These are phyloP conservation scores for Cossypha dichroa DNA, from an alignment of 2,797 vertebrate species.

Conservation along the genomic window DNA sequence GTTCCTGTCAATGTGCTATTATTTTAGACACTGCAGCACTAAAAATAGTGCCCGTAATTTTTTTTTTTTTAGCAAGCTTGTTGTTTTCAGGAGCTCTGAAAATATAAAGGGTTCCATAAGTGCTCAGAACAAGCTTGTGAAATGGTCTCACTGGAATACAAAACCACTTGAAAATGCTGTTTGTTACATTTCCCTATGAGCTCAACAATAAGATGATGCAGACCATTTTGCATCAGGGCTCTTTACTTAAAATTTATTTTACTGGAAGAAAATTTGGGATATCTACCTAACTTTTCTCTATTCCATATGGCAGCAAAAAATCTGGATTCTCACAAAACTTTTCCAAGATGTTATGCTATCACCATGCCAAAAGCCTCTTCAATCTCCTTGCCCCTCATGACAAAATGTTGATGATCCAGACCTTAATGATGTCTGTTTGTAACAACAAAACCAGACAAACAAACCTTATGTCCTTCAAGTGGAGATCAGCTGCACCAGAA, in stretches of 20 bases:
- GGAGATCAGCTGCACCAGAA: neutral
- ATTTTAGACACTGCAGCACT: neutral
- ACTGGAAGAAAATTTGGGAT: neutral
- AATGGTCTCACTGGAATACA: conserved; percentile 36
- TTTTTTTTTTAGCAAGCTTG: conserved; percentile 8
- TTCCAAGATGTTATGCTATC: neutral
- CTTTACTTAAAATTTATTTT: neutral
- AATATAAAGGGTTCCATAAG: conserved; percentile 60
- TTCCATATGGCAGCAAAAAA: neutral
- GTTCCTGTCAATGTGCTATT: conserved; percentile 44
- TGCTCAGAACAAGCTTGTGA: conserved; percentile 37
- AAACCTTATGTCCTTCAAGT: neutral
- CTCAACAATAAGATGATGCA: neutral
- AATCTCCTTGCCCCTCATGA: neutral
- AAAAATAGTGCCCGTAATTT: conserved; percentile 20
- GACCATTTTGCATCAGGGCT: neutral
- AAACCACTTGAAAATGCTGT: conserved; percentile 55
- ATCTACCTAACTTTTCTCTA: neutral
- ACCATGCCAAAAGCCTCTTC: neutral
- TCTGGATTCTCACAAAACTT: neutral
- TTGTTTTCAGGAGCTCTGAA: conserved; percentile 54
- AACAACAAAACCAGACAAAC: neutral
- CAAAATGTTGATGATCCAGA: neutral
- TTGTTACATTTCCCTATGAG: conserved; percentile 23
- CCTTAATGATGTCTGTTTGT: neutral